phyloP scores from a whole-genome alignment of 2,113 vertebrate genomes.

The Oncorhynchus keta region DNA sequence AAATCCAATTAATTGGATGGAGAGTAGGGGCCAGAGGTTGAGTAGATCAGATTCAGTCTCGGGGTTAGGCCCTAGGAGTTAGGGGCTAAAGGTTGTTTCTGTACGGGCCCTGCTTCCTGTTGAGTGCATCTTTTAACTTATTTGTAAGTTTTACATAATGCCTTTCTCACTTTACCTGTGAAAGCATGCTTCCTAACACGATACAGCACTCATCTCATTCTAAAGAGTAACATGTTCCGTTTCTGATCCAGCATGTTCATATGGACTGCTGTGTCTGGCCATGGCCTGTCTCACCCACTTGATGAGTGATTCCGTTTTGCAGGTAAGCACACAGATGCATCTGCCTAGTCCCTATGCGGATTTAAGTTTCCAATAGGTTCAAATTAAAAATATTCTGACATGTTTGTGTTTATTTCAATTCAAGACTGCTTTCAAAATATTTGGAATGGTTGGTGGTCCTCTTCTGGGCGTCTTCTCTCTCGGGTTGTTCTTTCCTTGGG shows the following conservation, averaged over 20 bases:
- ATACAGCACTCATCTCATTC: neutral
- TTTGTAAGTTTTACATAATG: too few relatives aligned
- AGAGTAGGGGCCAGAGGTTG: too few relatives aligned
- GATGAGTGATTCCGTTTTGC: slow-evolving; percentile 83
- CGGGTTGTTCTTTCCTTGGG: slow-evolving; percentile 91
- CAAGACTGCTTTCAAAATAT: slow-evolving; percentile 92
- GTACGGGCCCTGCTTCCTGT: too few relatives aligned
- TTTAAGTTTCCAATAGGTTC: neutral
- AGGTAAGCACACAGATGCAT: slow-evolving; percentile 64
- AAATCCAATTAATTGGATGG: too few relatives aligned
- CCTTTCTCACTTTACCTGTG: too few relatives aligned
- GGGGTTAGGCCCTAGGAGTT: too few relatives aligned
- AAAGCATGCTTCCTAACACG: neutral
- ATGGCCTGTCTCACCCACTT: slow-evolving; percentile 90
- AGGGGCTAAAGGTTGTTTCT: too few relatives aligned
- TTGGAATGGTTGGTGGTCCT: slow-evolving; percentile 90
- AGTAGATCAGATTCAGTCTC: too few relatives aligned
- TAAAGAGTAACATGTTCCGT: neutral
- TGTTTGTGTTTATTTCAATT: slow-evolving; percentile 8
- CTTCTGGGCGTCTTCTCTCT: slow-evolving; percentile 90
- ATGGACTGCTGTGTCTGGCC: slow-evolving; percentile 89
- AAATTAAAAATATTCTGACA: neutral
- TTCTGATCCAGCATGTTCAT: slow-evolving; percentile 76
- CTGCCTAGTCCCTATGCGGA: too few relatives aligned
- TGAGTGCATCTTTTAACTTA: too few relatives aligned